Conservation (phyloP, 2,113 vertebrate species). For the Onychorhynchus coronatus region DNA sequence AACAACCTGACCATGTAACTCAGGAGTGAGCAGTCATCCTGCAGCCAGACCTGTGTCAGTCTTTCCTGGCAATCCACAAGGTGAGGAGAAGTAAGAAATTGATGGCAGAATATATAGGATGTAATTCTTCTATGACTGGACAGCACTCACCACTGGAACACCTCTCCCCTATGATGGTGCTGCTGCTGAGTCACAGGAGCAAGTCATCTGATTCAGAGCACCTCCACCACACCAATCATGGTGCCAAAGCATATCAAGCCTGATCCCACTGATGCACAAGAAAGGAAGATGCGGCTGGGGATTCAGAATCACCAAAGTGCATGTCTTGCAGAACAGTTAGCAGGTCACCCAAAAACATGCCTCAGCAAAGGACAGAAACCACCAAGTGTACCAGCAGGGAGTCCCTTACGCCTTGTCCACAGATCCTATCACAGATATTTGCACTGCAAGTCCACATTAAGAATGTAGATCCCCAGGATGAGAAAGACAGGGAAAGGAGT, state of each 20-base stretch:
- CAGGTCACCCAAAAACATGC: neutral
- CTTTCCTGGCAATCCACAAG: neutral
- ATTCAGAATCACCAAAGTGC: neutral
- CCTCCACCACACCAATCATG: neutral
- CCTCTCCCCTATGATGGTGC: neutral
- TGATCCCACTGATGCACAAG: neutral
- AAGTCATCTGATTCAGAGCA: neutral
- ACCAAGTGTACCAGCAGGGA: neutral
- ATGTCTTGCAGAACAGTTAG: neutral
- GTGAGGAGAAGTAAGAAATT: neutral
- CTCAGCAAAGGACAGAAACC: neutral
- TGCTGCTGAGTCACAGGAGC: slow-evolving; percentile 6
- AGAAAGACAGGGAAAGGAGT: neutral
- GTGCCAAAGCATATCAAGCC: neutral
- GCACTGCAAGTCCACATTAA: neutral
- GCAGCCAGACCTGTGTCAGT: fast-evolving
- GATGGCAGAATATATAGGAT: neutral
- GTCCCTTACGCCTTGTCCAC: neutral
- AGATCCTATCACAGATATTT: neutral
- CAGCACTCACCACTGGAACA: neutral
- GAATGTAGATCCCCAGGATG: neutral
- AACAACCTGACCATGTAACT: neutral
- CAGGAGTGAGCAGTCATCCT: neutral
- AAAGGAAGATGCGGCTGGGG: neutral
- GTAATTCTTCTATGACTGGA: neutral